Base-by-base conservation (phyloP, 2,113 vertebrate species). In the Pycnonotus jocosus region DNA sequence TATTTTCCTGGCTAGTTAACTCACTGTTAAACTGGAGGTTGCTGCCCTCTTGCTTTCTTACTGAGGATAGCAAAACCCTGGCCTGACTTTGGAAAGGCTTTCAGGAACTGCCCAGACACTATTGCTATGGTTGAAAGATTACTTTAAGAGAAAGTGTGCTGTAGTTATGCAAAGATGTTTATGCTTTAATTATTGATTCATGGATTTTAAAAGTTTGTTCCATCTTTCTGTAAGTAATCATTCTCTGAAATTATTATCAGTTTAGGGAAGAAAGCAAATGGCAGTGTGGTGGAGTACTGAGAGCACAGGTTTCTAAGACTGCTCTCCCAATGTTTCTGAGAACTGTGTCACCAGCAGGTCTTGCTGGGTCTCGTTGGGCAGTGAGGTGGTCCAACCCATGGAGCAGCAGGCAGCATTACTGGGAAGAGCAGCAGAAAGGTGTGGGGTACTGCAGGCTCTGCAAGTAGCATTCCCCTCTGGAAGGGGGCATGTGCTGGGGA, bases 1-100 rank as follows among this genome's bases (percentile, higher is more conserved):
- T 4, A 28, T 58, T 40, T 56, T 24, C 33, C 42, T 2, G 10
- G 21, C 21, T 27, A 7, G 22, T 20, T 71, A 57, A 47, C 14
- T 51, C 22, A 7, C 51, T 21, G 19, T 78, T 89, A 64, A 54
- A 23, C 8, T 79, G 90, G 78, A 85, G 61, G 28, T 33, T 95
- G 90, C 93, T 96, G 95, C 96, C 95, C 96, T 87, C 96, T 96
- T 78, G 87, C 78, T 64, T 87, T 84, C 44, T 45, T 37, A 58
- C 16, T 40, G 78, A 81, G 53, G 3, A 95, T 51, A 85, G 90
- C 92, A 89, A 62, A 56, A 58, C 12, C 9, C 23, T n/a, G 5
- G 7, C 15, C 25, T 21, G 6, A 47, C 5, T 14, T 12, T 14
- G 9, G 7, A 48, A 64, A 58, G 27, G 44, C 23, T 38, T 66